phyloP scores from a whole-genome alignment of 2,113 vertebrate genomes.

The Philantomba maxwellii region DNA sequence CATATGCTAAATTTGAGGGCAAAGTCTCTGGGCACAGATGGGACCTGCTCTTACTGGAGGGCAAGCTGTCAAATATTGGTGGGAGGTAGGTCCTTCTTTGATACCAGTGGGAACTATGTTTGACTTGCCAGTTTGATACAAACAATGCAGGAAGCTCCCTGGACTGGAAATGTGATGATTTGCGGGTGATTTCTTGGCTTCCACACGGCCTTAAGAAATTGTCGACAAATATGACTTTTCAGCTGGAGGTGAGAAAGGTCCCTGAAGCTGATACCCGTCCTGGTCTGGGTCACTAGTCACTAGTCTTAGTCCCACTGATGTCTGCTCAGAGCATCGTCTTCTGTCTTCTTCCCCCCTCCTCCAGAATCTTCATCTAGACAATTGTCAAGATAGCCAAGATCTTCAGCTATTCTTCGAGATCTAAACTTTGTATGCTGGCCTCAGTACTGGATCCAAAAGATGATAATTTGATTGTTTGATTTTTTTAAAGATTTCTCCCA shows the following conservation, averaged over 20 bases:
- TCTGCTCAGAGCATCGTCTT: neutral
- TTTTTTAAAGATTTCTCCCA: neutral
- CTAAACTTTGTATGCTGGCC: neutral
- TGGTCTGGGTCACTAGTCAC: neutral
- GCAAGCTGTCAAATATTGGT: neutral
- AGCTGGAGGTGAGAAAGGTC: neutral
- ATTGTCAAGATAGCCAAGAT: neutral
- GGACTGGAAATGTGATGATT: neutral
- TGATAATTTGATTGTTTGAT: neutral
- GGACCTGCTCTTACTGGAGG: neutral
- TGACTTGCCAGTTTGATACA: neutral
- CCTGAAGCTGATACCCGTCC: fast-evolving
- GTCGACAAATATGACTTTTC: neutral
- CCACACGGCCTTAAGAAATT: fast-evolving
- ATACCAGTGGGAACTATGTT: neutral
- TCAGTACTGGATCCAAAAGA: neutral
- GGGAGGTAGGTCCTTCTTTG: neutral
- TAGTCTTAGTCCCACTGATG: neutral
- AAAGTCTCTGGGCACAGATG: neutral
- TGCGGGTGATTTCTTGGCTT: neutral
- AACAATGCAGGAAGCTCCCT: neutral
- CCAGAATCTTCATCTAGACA: neutral
- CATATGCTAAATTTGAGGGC: neutral
- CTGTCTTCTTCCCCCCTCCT: neutral
- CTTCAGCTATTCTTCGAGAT: neutral